These are phyloP conservation scores for Festucalex cinctus DNA, from an alignment of 2,113 vertebrate species.

Conservation along the genomic window DNA sequence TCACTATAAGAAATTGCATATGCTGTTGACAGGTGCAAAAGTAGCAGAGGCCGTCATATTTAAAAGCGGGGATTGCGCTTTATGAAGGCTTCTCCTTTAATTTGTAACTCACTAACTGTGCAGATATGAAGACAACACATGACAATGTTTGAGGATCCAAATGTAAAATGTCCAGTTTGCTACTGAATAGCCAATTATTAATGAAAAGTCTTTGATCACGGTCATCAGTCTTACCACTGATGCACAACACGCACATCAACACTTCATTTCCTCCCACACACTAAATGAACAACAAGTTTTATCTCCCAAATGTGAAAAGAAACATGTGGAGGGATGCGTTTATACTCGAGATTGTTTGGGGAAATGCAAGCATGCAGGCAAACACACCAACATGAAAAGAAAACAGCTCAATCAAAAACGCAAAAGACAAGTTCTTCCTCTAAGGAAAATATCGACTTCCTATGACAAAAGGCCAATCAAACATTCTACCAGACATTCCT, in stretches of 20 bases:
- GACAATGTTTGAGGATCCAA: conserved; percentile 51
- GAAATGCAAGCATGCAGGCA: conserved; percentile 38
- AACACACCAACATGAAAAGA: conserved; percentile 25
- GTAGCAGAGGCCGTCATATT: too few relatives aligned
- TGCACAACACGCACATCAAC: conserved; percentile 36
- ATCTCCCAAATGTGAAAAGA: conserved; percentile 62
- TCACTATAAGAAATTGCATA: too few relatives aligned
- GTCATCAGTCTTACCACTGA: conserved; percentile 49
- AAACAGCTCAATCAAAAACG: conserved; percentile 61
- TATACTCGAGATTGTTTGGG: conserved; percentile 15
- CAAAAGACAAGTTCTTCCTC: conserved; percentile 68
- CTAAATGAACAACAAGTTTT: conserved; percentile 48
- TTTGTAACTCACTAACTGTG: conserved; percentile 15
- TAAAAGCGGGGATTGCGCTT: too few relatives aligned
- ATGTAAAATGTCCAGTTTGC: conserved; percentile 51
- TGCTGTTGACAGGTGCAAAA: too few relatives aligned
- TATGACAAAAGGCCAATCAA: conserved; percentile 13
- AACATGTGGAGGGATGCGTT: conserved; percentile 47
- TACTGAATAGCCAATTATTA: conserved; percentile 67
- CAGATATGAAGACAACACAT: conserved; percentile 45
- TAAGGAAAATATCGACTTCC: conserved; percentile 25
- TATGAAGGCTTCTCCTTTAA: not conserved
- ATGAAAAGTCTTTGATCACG: conserved; percentile 70
- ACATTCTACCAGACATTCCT: not conserved
- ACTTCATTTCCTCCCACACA: conserved; percentile 45